Base-by-base conservation (phyloP, 1,140 invertebrate genomes). In the Frieseomelitta varia region DNA sequence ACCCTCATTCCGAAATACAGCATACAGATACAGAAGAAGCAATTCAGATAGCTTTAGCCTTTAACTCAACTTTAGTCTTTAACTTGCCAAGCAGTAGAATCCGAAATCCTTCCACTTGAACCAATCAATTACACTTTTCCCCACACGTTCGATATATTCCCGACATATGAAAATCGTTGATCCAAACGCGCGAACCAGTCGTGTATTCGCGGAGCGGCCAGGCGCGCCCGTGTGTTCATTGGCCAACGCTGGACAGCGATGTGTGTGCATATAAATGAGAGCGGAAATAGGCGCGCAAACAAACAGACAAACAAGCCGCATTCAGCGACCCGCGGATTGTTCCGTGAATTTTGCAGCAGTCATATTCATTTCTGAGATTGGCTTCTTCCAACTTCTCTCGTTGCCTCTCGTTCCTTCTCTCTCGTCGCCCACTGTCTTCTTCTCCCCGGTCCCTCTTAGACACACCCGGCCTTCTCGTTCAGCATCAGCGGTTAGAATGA, bases 301-400 rank as follows among this genome's bases (percentile, higher is more conserved):
- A 93, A 92, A 93, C 92, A 92, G 90, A 92, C 91, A 93, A 88
- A 69, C 87, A 86, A 88, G 82, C 78, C 80, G 80, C 88, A 92
- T 91, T 92, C 91, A 91, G 77, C 86, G 82, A 84, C 67, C 77
- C 88, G 88, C 85, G 90, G 82, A 92, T 91, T 89, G 87, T 90
- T 87, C 87, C 81, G 87, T 93, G 91, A 93, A 93, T 93, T 93
- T 93, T 93, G 89, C 91, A 93, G 84, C 79, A 92, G 90, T 88
- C 90, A 93, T 92, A 93, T 93, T 93, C 92, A 92, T 93, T 93
- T 92, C 91, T 89, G 90, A 92, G 92, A 93, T 93, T 93, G 93
- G 92, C 88, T 92, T 89, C 84, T 90, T 90, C 88, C 89, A 87
- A 88, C 87, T 85, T 75, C 67, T 86, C 83, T 76, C 71, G 84